Percentiles rank a stretch among this genome's conserved stretches.
These are phyloP conservation scores for Cryptus viduatorius DNA, from an alignment of 2,888 invertebrate species.

Conservation along the genomic window DNA sequence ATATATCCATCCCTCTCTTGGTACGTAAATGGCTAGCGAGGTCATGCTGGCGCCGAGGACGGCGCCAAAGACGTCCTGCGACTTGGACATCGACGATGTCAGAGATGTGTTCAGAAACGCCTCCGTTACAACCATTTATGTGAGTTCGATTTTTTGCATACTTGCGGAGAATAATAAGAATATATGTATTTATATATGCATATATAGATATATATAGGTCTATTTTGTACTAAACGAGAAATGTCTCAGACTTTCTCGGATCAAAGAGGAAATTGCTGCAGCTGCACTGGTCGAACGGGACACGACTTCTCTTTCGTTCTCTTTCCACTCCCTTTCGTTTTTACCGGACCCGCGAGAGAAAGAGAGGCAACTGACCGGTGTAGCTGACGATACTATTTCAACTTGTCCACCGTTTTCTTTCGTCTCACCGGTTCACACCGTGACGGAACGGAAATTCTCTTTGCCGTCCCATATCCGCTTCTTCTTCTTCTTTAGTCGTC, in stretches of 20 bases:
- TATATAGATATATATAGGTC: not conserved
- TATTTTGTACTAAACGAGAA: not conserved
- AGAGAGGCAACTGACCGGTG: not conserved
- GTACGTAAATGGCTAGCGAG: slow-evolving; percentile 77
- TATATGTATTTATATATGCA: not conserved
- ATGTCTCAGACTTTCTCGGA: slow-evolving; percentile 41
- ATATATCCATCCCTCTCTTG: slow-evolving; percentile 5
- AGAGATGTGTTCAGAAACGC: slow-evolving; percentile 83
- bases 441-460: slow-evolving; percentile 67
- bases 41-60: slow-evolving; percentile 82
- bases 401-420: slow-evolving; percentile 49
- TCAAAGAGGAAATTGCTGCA: slow-evolving; percentile 56
- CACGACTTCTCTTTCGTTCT: slow-evolving; percentile 48
- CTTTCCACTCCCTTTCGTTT: slow-evolving; percentile 59
- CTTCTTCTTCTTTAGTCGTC: slow-evolving; percentile 29
- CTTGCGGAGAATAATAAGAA: not conserved
- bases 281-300: slow-evolving; percentile 53
- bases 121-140: slow-evolving; percentile 83
- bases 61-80: slow-evolving; percentile 80
- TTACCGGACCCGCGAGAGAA: slow-evolving; percentile 18
- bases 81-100: slow-evolving; percentile 82
- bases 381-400: slow-evolving; percentile 47
- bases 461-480: slow-evolving; percentile 59
- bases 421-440: slow-evolving; percentile 62
- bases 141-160: slow-evolving; percentile 75